Conservation (phyloP, 2,113 vertebrate genomes). For the Erpornis zantholeuca region DNA sequence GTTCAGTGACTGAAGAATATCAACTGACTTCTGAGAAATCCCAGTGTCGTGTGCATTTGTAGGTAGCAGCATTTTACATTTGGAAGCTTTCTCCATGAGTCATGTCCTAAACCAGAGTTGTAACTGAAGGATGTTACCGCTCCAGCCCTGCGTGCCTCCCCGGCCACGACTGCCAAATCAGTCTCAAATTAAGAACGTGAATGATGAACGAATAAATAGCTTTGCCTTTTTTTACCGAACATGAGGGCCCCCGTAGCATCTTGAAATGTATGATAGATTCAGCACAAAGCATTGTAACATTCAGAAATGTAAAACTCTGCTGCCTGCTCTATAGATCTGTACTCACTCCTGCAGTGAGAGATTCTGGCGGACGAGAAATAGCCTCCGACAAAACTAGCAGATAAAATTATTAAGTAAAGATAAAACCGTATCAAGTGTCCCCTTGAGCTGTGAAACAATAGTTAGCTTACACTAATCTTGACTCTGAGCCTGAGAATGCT, state of each 20-base stretch:
- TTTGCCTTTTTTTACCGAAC: background rate
- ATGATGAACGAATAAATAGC: background rate
- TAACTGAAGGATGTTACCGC: background rate
- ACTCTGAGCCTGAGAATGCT: background rate
- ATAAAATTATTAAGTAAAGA: background rate
- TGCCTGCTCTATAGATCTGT: background rate
- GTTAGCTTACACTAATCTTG: background rate
- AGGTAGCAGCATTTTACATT: conserved; percentile 8
- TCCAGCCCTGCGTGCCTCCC: background rate
- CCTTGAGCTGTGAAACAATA: background rate
- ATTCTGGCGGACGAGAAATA: background rate
- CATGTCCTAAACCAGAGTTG: background rate
- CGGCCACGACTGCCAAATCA: background rate
- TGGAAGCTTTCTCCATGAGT: conserved; percentile 2
- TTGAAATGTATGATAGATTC: background rate
- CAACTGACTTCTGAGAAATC: background rate
- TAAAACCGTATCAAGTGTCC: background rate
- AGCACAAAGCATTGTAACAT: background rate
- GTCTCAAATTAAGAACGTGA: background rate
- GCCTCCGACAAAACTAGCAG: background rate
- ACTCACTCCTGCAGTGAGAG: background rate
- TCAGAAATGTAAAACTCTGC: background rate
- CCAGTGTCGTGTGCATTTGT: background rate
- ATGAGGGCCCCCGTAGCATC: background rate
- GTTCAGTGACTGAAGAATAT: background rate